phyloP scores from a whole-genome alignment of 2,888 invertebrate genomes.

The Venusia cambrica region DNA sequence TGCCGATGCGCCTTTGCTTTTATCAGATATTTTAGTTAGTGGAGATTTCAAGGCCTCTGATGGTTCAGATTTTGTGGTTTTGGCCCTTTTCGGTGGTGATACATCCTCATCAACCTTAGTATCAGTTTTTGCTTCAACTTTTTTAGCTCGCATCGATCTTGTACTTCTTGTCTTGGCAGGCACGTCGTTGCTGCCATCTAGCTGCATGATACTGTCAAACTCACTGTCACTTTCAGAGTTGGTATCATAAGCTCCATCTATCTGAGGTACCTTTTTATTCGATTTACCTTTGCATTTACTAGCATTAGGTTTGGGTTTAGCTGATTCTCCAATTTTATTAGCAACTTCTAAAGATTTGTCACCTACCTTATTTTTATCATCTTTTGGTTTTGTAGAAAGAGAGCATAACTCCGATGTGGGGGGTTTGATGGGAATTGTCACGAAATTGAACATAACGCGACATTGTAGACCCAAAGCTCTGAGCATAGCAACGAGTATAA shows the following conservation, averaged over 20 bases:
- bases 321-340: conserved; percentile 17
- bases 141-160: conserved; percentile 40
- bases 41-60: conserved; percentile 10
- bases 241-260: conserved; percentile 79
- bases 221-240: conserved; percentile 35
- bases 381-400: conserved; percentile 70
- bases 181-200: conserved; percentile 60
- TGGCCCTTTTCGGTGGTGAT: conserved; percentile 60
- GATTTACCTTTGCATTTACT: conserved; percentile 34
- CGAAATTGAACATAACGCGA: conserved; percentile 90
- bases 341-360: conserved; percentile 24
- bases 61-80: conserved; percentile 24
- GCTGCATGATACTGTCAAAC: conserved; percentile 50
- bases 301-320: conserved; percentile 14
- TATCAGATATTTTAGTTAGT: conserved; percentile 10
- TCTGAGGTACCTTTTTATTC: conserved; percentile 65
- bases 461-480: conserved; percentile 91
- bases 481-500: conserved; percentile 88
- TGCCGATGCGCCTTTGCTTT: conserved; percentile 2
- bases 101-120: conserved; percentile 40
- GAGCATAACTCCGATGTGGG: conserved; percentile 83
- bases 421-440: conserved; percentile 87
- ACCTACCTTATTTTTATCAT: conserved; percentile 19
- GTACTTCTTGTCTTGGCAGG: conserved; percentile 40
- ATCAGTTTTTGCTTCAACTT: conserved; percentile 29